Evolutionary conservation across 2,113 vertebrate species (phyloP).

Genomic region (Epinephelus lanceolatus): DNA sequence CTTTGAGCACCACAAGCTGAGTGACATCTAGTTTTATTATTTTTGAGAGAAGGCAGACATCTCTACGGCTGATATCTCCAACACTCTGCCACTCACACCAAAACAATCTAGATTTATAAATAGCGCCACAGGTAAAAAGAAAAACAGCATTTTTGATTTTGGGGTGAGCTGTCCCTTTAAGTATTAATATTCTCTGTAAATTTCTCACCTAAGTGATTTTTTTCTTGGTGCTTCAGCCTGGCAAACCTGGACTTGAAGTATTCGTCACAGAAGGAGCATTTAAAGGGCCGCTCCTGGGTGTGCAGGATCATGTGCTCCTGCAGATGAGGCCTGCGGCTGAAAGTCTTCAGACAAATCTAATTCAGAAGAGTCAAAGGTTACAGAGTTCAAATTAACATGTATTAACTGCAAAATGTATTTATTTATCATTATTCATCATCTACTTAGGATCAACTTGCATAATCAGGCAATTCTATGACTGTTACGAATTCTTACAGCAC

Average conservation of each 20-base stretch:
- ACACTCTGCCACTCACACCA: no score
- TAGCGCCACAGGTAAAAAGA: no score
- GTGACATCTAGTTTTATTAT: no score
- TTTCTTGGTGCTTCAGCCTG: conserved; percentile 97
- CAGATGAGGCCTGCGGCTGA: conserved; percentile 94
- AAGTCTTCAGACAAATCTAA: conserved; percentile 96
- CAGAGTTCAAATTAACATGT: not conserved
- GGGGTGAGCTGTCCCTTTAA: no score
- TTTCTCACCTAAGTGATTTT: conserved; percentile 91
- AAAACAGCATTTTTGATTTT: no score
- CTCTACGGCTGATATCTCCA: no score
- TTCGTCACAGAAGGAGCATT: conserved; percentile 96
- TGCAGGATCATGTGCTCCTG: conserved; percentile 99
- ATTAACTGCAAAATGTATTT: not conserved
- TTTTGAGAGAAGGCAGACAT: no score
- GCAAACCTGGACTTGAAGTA: conserved; percentile 97
- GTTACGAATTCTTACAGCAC: conserved; percentile 87
- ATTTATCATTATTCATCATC: not conserved
- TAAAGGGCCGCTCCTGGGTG: conserved; percentile 96
- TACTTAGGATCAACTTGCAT: not conserved
- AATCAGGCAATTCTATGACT: not conserved
- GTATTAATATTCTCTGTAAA: not conserved
- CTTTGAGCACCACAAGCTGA: no score
- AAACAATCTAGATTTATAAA: no score
- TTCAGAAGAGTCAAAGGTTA: conserved; percentile 7